phyloP scores from a whole-genome alignment of 37 sponge, comb jelly and placozoan genomes.

The Ephydatia muelleri region DNA sequence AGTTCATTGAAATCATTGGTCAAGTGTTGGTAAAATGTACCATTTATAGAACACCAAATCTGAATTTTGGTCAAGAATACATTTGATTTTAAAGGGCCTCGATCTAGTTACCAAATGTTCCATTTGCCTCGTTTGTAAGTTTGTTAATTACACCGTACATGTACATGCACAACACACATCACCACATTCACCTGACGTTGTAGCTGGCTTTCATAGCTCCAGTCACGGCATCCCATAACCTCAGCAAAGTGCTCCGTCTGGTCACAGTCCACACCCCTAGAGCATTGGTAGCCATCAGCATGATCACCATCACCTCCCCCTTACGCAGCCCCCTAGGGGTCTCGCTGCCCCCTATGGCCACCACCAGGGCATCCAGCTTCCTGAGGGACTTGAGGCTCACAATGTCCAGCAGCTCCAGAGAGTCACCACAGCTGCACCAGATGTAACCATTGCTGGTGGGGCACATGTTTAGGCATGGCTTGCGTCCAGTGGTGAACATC shows the following conservation, averaged over 20 bases:
- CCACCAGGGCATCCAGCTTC: neutral
- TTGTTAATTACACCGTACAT: no score
- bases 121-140: no score
- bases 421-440: conserved; percentile 75
- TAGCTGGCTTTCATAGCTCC: conserved; percentile 40
- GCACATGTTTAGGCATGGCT: conserved; percentile 62
- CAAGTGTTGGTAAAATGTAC: no score
- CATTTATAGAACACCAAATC: no score
- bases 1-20: no score
- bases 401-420: conserved; percentile 64
- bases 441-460: conserved; percentile 48
- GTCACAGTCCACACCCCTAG: conserved; percentile 78
- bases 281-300: conserved; percentile 31
- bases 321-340: neutral
- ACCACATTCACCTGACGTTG: conserved; percentile 49
- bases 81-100: no score
- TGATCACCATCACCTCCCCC: conserved; percentile 72
- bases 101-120: no score
- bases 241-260: conserved; percentile 62
- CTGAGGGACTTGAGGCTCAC: conserved; percentile 40
- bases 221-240: conserved; percentile 64
- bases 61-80: no score
- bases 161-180: conserved; percentile 11
- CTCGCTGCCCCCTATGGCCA: neutral
- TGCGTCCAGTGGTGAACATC: conserved; percentile 20